Base-by-base conservation (phyloP, 1,140 invertebrate genomes). In the Asobara japonica region DNA sequence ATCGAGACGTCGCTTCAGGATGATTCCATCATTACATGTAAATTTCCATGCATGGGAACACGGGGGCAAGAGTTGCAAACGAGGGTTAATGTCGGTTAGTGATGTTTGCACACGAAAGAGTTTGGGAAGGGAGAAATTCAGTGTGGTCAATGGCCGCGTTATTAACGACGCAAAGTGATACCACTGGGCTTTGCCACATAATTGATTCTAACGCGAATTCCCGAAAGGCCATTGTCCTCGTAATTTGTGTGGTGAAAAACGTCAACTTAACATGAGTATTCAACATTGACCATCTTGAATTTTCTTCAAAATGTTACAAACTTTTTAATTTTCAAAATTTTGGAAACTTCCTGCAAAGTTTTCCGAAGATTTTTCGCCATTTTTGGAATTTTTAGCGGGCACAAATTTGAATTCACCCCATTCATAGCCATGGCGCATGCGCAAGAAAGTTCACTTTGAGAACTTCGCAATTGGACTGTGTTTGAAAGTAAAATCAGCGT, bases 161-260 rank as follows among this genome's bases (percentile, higher is more conserved):
- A 62, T 62, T 62, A 62, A 62, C 10, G 29, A 62, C 60, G n/a
- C 27, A 18, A 62, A 62, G 29, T 62, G 60, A 62, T 62, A 62
- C 31, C 60, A 62, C 29, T 31, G 6, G 25, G 3, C 18, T 13
- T 0, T 31, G n/a, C 11, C n/a, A 3, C n/a, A 13, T 62, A 62
- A 62, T 62, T 62, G 60, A 31, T 62, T 62, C 27, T 30, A 62
- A 62, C 60, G 25, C 29, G 27, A 62, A 62, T 62, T 62, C 29
- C 8, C 11, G 16, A 62, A 31, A 62, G 29, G 60, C 1, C 60
- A 30, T 62, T 31, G 60, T 30, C 25, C 60, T 62, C 60, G n/a
- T 7, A 62, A 45, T 45, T 45, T 45, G 5, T 45, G 11, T 16
- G 5, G n/a, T n/a, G n/a, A n/a, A n/a, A n/a, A n/a, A n/a, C n/a